Evolutionary conservation across 2,888 invertebrate species (phyloP).

Genomic region (Maniola hyperantus): DNA sequence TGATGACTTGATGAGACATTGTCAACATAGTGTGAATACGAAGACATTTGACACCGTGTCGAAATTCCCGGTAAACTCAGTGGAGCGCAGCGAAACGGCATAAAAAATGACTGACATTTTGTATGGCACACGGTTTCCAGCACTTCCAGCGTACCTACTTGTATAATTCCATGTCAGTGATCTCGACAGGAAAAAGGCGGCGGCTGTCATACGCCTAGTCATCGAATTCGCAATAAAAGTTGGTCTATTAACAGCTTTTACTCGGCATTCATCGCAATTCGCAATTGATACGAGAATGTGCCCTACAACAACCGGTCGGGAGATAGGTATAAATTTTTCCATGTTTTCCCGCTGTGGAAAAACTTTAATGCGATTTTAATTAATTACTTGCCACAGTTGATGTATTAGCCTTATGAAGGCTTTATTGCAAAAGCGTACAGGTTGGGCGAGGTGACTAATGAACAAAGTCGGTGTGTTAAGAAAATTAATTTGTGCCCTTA

Average conservation of each 20-base stretch:
- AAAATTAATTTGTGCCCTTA: slow-evolving; percentile 54
- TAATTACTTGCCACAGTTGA: slow-evolving; percentile 55
- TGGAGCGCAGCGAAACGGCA: too few relatives aligned
- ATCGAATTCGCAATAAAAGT: slow-evolving; percentile 42
- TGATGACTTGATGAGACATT: too few relatives aligned
- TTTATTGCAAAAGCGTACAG: slow-evolving; percentile 46
- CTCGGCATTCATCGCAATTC: slow-evolving; percentile 52
- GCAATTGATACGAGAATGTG: slow-evolving; percentile 55
- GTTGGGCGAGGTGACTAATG: slow-evolving; percentile 41
- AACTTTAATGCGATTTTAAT: slow-evolving; percentile 66
- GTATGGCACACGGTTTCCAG: too few relatives aligned
- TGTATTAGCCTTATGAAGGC: slow-evolving; percentile 43
- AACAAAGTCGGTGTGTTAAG: slow-evolving; percentile 42
- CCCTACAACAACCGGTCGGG: slow-evolving; percentile 44
- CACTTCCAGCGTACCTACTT: too few relatives aligned
- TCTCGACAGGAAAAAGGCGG: slow-evolving; percentile 39
- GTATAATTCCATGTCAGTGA: background rate
- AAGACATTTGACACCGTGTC: too few relatives aligned
- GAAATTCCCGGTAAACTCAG: too few relatives aligned
- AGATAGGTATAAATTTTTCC: slow-evolving; percentile 57
- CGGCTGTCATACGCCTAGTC: slow-evolving; percentile 35
- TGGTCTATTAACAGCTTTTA: slow-evolving; percentile 53
- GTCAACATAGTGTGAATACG: too few relatives aligned
- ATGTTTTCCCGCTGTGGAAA: slow-evolving; percentile 63
- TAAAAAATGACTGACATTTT: too few relatives aligned